phyloP scores from a whole-genome alignment of 1,140 invertebrate genomes.

The Bursaphelenchus mucronatus region DNA sequence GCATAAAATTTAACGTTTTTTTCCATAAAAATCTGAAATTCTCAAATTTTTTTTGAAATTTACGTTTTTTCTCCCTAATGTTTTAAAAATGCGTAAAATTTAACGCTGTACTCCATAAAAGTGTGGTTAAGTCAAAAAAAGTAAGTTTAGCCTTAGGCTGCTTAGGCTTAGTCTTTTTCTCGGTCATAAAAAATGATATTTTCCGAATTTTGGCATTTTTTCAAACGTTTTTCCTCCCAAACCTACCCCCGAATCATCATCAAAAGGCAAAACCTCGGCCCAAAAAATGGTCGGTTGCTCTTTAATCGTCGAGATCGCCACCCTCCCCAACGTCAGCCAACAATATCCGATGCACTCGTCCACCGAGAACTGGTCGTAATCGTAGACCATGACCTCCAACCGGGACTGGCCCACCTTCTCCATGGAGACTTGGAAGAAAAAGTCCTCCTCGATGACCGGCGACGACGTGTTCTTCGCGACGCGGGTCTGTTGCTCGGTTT shows the following conservation, averaged over 20 bases:
- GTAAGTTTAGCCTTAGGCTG: too few relatives aligned
- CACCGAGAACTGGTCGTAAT: constrained; percentile 56
- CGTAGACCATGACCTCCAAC: constrained; percentile 54
- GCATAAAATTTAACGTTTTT: too few relatives aligned
- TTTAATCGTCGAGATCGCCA: constrained; percentile 42
- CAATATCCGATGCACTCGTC: constrained; percentile 51
- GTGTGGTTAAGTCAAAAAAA: too few relatives aligned
- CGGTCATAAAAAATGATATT: too few relatives aligned
- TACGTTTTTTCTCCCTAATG: too few relatives aligned
- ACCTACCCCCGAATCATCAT: constrained; percentile 49
- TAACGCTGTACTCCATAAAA: too few relatives aligned
- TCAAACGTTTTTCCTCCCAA: not conserved
- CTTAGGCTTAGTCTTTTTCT: too few relatives aligned
- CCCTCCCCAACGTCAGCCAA: constrained; percentile 49
- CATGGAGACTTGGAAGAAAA: constrained; percentile 53
- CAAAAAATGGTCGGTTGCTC: constrained; percentile 53
- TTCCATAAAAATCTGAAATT: too few relatives aligned
- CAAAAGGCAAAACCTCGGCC: constrained; percentile 58
- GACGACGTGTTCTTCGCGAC: constrained; percentile 44
- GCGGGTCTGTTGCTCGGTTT: constrained; percentile 49
- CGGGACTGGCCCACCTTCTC: constrained; percentile 41
- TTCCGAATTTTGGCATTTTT: too few relatives aligned
- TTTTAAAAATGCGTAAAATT: too few relatives aligned
- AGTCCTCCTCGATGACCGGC: constrained; percentile 51
- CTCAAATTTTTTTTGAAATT: too few relatives aligned